Conservation (phyloP, 2,888 invertebrate genomes). For the Autographa gamma region DNA sequence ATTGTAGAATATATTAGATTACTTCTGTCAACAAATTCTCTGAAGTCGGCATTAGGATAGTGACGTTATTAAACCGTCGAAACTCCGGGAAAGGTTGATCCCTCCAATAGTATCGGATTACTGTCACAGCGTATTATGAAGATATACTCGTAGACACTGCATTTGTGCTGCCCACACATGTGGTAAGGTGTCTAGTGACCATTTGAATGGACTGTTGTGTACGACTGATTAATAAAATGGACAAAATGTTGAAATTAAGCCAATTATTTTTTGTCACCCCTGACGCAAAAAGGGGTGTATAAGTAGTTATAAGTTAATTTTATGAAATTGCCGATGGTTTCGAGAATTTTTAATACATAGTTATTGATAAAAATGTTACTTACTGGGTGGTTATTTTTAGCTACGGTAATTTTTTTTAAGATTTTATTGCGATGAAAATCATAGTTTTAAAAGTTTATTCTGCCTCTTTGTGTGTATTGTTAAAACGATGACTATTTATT, state of each 20-base stretch:
- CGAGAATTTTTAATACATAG: too few species aligned
- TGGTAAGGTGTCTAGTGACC: background rate
- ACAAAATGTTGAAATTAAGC: too few species aligned
- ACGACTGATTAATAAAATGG: background rate
- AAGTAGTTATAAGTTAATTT: too few species aligned
- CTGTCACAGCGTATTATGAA: background rate
- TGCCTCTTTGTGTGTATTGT: background rate
- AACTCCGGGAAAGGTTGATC: background rate
- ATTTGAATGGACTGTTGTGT: background rate
- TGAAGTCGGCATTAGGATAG: background rate
- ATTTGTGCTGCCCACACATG: background rate
- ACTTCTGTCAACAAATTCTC: background rate
- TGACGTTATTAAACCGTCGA: background rate
- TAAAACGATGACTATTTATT: background rate
- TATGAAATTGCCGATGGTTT: too few species aligned
- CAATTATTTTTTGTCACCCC: too few species aligned
- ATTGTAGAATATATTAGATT: background rate
- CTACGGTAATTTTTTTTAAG: background rate
- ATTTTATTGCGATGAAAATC: background rate
- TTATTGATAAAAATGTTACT: too few species aligned
- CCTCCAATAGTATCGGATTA: slow-evolving; percentile 4
- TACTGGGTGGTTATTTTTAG: too few species aligned
- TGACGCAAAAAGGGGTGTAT: too few species aligned
- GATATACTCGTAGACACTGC: background rate
- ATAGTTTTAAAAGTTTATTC: background rate